Base-by-base conservation (phyloP, 1,140 invertebrate genomes). In the Leptinotarsa undecemlineata region DNA sequence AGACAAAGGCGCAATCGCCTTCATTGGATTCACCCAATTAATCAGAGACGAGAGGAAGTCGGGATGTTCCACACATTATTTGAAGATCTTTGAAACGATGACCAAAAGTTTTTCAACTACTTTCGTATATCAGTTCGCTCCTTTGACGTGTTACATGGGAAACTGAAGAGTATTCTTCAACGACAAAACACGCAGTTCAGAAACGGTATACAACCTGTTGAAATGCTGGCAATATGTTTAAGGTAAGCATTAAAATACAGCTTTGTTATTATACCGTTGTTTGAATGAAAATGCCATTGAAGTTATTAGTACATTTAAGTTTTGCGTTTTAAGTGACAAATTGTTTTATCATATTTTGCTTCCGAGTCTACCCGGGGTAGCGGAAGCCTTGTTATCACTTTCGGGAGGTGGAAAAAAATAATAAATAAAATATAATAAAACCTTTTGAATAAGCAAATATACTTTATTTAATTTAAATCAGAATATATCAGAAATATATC, bases 101-200 rank as follows among this genome's bases (percentile, higher is more conserved):
- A 71, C 20, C 4, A 62, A 11, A 71, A 71, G n/a, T 71, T 71
- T 63, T 71, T 62, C 33, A 71, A 71, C 26, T 71, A 63, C 42
- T 72, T 72, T 63, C 23, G 70, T 17, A 72, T 72, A 60, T 62
- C 23, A 21, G 23, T 51, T 60, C 17, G 6, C 17, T 51, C 47
- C 14, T 57, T 57, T 57, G 69, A 71, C 21, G 23, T 61, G 17
- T 68, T 68, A 42, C 67, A 68, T 19, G 42, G 19, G n/a, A 68
- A 42, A 68, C 67, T 26, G 23, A 68, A 68, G 33, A 42, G 33
- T 68, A 33, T 68, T 26, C 42, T 68, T 33, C 20, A 68, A 48
- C 33, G 67, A n/a, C 67, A 68, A 42, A 68, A 26, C 33, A 68
- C 33, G 42, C 67, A 68, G 33, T 26, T 68, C n/a, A 26, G 67